Evolutionary conservation across 2,113 vertebrate species (phyloP).

Genomic region (Falco punctatus): DNA sequence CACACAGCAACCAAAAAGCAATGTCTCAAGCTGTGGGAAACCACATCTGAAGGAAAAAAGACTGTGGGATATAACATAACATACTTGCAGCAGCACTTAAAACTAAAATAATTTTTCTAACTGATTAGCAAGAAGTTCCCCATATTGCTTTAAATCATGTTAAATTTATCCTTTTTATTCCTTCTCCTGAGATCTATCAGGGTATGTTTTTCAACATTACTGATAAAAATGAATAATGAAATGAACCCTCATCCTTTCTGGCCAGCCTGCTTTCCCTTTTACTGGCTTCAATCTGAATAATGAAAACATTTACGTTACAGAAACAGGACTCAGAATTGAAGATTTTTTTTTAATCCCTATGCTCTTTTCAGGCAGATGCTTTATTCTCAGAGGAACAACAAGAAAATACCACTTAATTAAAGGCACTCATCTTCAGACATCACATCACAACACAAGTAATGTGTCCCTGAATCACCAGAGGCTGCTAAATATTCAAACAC

Average conservation of each 20-base stretch:
- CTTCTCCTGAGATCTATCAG: background rate
- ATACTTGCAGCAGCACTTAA: conserved; percentile 35
- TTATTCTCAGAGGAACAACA: conserved; percentile 13
- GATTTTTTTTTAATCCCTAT: background rate
- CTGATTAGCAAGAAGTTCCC: conserved; percentile 29
- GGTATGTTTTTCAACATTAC: conserved; percentile 1
- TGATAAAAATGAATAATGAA: conserved; percentile 23
- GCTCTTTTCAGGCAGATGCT: conserved; percentile 4
- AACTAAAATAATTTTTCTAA: conserved; percentile 30
- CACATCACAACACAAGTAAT: background rate
- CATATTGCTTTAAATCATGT: conserved; percentile 11
- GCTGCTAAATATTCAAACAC: background rate
- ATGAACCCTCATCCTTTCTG: background rate
- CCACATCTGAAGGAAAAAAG: conserved; percentile 53
- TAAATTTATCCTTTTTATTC: background rate
- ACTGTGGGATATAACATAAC: background rate
- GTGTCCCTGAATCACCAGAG: background rate
- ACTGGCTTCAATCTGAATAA: background rate
- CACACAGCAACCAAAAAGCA: conserved; percentile 24
- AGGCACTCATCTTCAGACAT: conserved; percentile 19
- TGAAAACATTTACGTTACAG: background rate
- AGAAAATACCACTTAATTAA: conserved; percentile 42
- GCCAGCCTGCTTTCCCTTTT: background rate
- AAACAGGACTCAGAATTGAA: background rate
- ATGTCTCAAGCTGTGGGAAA: conserved; percentile 54